Base-by-base conservation (phyloP, 2,113 vertebrate species). In the Odontesthes bonariensis region DNA sequence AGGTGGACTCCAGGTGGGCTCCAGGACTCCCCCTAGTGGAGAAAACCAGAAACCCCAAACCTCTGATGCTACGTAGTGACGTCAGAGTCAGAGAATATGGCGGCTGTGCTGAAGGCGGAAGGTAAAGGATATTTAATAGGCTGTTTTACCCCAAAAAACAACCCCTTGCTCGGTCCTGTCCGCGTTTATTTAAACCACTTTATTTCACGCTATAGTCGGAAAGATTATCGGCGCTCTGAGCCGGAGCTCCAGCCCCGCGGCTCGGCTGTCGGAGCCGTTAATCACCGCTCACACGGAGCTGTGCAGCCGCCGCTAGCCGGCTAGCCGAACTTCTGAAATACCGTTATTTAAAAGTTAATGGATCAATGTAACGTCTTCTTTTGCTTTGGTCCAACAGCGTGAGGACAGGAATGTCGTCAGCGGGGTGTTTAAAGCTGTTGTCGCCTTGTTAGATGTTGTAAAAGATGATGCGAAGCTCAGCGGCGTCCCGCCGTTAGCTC, bases 21-120 rank as follows among this genome's bases (percentile, higher is more conserved):
- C n/a, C n/a, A n/a, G n/a, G n/a, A n/a, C n/a, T n/a, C n/a, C n/a
- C n/a, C n/a, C n/a, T n/a, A n/a, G n/a, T n/a, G n/a, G n/a, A n/a
- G n/a, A n/a, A n/a, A n/a, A n/a, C n/a, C n/a, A n/a, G n/a, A n/a
- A n/a, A n/a, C 3, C 31, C 10, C 13, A 49, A 20, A 2, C 66
- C 32, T n/a, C 55, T 59, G 61, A n/a, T 10, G 19, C 38, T 60
- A 54, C 73, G 78, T 35, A n/a, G 42, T 87, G 89, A 90, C 82
- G 85, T 89, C 69, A 87, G 14, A 64, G 53, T 20, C 3, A 54
- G 59, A 89, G 71, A 91, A 91, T 77, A 91, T 91, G 89, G 89
- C 91, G 67, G 67, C 71, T 20, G 85, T 71, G 76, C 73, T 66
- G 85, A 85, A 90, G 82, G 90, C 86, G 86, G 88, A 89, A 90